These are phyloP conservation scores for Porites lobata DNA, from an alignment of 92 coral and sea anemone species.

Conservation along the genomic window DNA sequence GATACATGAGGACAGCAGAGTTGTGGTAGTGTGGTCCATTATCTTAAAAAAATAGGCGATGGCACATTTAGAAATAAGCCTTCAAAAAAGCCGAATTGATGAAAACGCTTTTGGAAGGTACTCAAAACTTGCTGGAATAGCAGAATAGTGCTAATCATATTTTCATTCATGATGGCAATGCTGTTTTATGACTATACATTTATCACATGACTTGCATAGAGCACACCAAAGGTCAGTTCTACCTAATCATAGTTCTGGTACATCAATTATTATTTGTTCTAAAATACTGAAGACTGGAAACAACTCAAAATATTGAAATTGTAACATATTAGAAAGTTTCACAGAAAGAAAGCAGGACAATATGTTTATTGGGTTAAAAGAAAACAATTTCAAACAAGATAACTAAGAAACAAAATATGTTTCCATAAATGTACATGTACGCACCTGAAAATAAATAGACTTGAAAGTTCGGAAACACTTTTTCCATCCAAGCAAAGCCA, in stretches of 20 bases:
- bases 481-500: slow-evolving; percentile 23
- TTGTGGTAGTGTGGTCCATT: slow-evolving; percentile 37
- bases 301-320: neutral
- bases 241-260: too few relatives aligned
- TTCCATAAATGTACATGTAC: neutral
- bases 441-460: slow-evolving; percentile 27
- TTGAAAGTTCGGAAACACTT: slow-evolving; percentile 24
- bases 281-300: too few relatives aligned
- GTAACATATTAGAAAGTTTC: neutral
- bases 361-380: neutral
- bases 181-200: too few relatives aligned
- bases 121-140: too few relatives aligned
- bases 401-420: neutral
- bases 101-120: too few relatives aligned
- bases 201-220: too few relatives aligned
- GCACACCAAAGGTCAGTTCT: too few relatives aligned
- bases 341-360: neutral
- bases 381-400: neutral
- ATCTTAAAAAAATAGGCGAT: slow-evolving; percentile 20
- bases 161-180: too few relatives aligned
- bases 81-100: neutral
- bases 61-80: neutral
- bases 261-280: too few relatives aligned
- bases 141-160: too few relatives aligned
- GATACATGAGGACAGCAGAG: slow-evolving; percentile 41